phyloP scores from a whole-genome alignment of 2,113 vertebrate genomes.

The Plecotus auritus region DNA sequence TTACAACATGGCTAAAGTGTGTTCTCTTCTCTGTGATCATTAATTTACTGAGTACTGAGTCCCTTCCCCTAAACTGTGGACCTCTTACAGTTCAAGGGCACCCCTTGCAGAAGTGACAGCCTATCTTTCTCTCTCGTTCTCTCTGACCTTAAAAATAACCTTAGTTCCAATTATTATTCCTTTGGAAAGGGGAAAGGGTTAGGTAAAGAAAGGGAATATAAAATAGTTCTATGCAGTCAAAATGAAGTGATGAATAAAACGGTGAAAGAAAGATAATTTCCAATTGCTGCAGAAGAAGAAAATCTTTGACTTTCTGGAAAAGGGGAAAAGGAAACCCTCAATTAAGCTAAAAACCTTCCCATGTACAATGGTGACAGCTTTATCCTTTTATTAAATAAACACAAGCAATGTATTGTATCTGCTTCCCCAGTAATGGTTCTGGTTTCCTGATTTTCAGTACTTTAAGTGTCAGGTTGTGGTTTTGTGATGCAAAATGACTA shows the following conservation, averaged over 20 bases:
- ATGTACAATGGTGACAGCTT: background rate
- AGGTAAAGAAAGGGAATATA: background rate
- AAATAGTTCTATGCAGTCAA: background rate
- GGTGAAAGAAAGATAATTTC: background rate
- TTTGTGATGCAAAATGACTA: background rate
- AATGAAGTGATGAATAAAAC: background rate
- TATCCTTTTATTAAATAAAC: slow-evolving; percentile 1
- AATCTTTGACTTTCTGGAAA: slow-evolving; percentile 28
- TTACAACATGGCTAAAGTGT: background rate
- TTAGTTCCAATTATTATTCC: background rate
- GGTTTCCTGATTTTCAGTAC: slow-evolving; percentile 24
- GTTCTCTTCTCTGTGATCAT: background rate
- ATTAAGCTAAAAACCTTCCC: background rate
- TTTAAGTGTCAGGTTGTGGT: background rate
- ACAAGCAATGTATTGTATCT: background rate
- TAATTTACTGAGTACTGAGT: background rate
- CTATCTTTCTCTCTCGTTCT: background rate
- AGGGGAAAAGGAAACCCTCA: background rate
- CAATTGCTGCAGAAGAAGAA: background rate
- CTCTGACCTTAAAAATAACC: background rate
- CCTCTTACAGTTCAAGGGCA: background rate
- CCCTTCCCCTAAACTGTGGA: background rate
- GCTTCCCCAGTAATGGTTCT: slow-evolving; percentile 22
- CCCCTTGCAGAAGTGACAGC: background rate
- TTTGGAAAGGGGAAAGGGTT: background rate